These are phyloP conservation scores for Heliconius aoede DNA, from an alignment of 2,888 invertebrate species.

Conservation along the genomic window DNA sequence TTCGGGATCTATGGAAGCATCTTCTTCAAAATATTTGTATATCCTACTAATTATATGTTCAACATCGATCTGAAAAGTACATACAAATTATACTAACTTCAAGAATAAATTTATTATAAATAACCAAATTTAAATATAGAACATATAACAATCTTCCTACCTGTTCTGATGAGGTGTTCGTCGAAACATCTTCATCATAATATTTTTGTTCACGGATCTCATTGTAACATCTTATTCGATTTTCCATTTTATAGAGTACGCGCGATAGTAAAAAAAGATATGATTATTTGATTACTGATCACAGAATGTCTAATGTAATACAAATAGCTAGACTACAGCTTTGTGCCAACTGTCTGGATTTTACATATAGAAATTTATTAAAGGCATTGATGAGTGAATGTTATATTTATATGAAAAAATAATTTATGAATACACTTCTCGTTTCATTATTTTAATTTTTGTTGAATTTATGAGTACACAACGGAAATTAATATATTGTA, in stretches of 20 bases:
- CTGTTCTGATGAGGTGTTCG: slow-evolving; percentile 74
- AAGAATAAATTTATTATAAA: background rate
- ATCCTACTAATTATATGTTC: slow-evolving; percentile 68
- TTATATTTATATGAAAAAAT: background rate
- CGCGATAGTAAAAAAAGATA: background rate
- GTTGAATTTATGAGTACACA: background rate
- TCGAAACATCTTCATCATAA: slow-evolving; percentile 83
- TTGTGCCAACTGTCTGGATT: slow-evolving; percentile 37
- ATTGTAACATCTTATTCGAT: slow-evolving; percentile 66
- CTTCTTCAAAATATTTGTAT: slow-evolving; percentile 73
- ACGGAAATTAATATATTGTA: background rate
- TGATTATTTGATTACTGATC: background rate
- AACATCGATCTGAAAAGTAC: slow-evolving; percentile 66
- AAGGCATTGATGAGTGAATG: slow-evolving; percentile 21
- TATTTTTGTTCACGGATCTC: slow-evolving; percentile 75
- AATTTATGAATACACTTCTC: background rate
- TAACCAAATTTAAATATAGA: slow-evolving; percentile 10
- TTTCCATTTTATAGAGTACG: slow-evolving; percentile 63
- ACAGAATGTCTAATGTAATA: slow-evolving; percentile 23
- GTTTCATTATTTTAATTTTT: background rate
- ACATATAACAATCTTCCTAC: slow-evolving; percentile 52
- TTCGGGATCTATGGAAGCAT: slow-evolving; percentile 78
- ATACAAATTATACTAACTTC: background rate
- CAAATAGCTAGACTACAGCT: slow-evolving; percentile 27
- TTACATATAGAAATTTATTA: slow-evolving; percentile 29